phyloP scores from a whole-genome alignment of 1,140 invertebrate genomes.

The Adelges cooleyi region DNA sequence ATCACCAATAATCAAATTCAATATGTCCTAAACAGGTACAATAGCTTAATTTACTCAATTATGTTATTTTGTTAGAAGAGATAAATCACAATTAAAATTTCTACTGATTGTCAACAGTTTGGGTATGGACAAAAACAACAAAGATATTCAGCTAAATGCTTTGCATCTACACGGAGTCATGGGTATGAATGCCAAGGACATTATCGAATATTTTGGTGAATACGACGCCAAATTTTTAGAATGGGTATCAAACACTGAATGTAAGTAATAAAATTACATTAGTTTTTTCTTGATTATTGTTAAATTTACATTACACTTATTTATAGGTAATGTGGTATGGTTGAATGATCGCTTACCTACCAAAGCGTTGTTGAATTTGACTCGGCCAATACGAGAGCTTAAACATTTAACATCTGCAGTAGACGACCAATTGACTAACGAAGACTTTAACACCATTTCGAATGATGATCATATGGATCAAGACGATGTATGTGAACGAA shows the following conservation, averaged over 20 bases:
- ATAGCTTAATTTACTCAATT: neutral
- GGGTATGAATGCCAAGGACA: constrained; percentile 13
- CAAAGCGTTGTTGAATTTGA: constrained; percentile 3
- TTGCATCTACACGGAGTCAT: constrained; percentile 11
- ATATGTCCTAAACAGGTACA: constrained; percentile 7
- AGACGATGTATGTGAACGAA: neutral
- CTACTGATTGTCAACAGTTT: too few species aligned
- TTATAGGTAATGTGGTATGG: constrained; percentile 17
- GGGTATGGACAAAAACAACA: constrained; percentile 21
- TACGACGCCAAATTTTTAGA: constrained; percentile 23
- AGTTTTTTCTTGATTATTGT: neutral
- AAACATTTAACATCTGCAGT: neutral
- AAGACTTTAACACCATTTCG: neutral
- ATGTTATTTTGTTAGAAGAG: neutral
- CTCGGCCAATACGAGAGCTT: constrained; percentile 12
- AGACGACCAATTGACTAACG: neutral
- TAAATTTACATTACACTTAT: neutral
- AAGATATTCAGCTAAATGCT: constrained; percentile 21
- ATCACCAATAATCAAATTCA: constrained; percentile 17
- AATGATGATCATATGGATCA: constrained; percentile 20
- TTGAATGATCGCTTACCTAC: constrained; percentile 14
- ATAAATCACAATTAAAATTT: neutral
- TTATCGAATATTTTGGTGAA: constrained; percentile 14
- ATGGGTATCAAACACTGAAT: constrained; percentile 19
- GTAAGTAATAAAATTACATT: neutral